A percentile compares a stretch with the other conserved stretches of the same genome.
phyloP scores from a whole-genome alignment of 2,888 invertebrate genomes.

The Melolontha melolontha region DNA sequence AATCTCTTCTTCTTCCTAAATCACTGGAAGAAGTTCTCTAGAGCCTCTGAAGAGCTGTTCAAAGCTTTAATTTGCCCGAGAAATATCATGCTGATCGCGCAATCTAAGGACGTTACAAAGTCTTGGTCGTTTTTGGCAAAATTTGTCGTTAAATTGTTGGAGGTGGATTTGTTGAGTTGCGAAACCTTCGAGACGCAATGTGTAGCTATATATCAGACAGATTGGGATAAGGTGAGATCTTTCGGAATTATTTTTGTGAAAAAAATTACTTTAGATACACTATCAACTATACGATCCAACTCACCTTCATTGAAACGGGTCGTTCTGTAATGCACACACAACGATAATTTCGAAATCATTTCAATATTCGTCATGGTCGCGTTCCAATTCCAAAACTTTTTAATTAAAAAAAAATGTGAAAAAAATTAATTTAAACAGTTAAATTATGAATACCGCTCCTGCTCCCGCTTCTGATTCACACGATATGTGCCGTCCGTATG shows the following conservation, averaged over 20 bases:
- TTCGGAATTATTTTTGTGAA: conserved; percentile 4
- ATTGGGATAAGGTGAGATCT: conserved; percentile 67
- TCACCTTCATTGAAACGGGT: too few species aligned
- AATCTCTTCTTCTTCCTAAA: conserved; percentile 29
- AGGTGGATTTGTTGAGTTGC: conserved; percentile 69
- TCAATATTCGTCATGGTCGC: too few species aligned
- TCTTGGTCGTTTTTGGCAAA: conserved; percentile 55
- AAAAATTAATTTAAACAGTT: too few species aligned
- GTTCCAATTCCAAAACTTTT: too few species aligned
- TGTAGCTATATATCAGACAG: conserved; percentile 74
- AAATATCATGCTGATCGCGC: conserved; percentile 56
- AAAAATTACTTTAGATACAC: too few species aligned
- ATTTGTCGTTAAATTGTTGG: conserved; percentile 64
- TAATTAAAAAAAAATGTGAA: too few species aligned
- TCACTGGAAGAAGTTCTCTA: conserved; percentile 29
- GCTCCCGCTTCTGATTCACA: too few species aligned
- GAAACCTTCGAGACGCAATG: conserved; percentile 76
- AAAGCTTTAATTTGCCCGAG: conserved; percentile 55
- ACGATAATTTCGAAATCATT: too few species aligned
- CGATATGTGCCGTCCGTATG: too few species aligned
- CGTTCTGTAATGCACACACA: too few species aligned
- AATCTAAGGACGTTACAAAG: conserved; percentile 46
- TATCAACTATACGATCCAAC: too few species aligned
- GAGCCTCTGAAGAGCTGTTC: conserved; percentile 52
- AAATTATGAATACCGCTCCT: too few species aligned